These are phyloP conservation scores for Nasonia longicornis DNA, from an alignment of 1,140 invertebrate genomes.

Conservation along the genomic window DNA sequence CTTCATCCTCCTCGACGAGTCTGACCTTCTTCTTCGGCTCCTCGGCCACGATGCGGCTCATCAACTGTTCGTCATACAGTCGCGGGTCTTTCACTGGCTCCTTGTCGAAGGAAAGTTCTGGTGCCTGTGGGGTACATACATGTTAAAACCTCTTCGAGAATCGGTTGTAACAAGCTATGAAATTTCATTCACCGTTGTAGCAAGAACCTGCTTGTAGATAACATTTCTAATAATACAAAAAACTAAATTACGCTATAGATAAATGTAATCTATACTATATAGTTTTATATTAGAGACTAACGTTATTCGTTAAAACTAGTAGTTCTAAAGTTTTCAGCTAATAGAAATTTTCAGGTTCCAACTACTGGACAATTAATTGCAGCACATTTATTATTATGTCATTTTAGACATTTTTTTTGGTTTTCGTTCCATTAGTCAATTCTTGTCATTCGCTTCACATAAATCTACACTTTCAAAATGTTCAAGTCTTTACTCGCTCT, in stretches of 20 bases:
- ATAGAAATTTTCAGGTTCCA: not conserved
- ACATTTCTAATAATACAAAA: not conserved
- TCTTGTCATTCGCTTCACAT: not conserved
- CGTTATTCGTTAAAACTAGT: too few species aligned
- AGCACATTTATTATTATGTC: not conserved
- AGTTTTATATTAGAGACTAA: too few species aligned
- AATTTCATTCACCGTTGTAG: not conserved
- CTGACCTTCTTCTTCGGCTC: slow-evolving; percentile 37
- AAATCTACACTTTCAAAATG: not conserved
- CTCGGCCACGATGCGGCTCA: slow-evolving; percentile 36
- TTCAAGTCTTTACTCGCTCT: not conserved
- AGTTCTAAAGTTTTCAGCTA: not conserved
- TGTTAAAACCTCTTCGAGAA: slow-evolving; percentile 39
- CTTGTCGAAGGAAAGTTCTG: not conserved
- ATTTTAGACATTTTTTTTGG: slow-evolving; percentile 4
- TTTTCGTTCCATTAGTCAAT: slow-evolving; percentile 3
- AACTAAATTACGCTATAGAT: not conserved
- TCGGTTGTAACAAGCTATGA: slow-evolving; percentile 1
- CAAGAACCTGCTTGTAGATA: not conserved
- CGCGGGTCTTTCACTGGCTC: slow-evolving; percentile 50
- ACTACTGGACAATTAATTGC: slow-evolving; percentile 1
- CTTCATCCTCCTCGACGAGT: slow-evolving; percentile 22
- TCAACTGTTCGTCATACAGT: slow-evolving; percentile 47
- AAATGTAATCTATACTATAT: too few species aligned
- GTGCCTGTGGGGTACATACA: slow-evolving; percentile 42